Percentiles rank a stretch among this genome's conserved stretches.
These are phyloP conservation scores for Mormoops blainvillei DNA, from an alignment of 2,113 vertebrate species.

Conservation along the genomic window DNA sequence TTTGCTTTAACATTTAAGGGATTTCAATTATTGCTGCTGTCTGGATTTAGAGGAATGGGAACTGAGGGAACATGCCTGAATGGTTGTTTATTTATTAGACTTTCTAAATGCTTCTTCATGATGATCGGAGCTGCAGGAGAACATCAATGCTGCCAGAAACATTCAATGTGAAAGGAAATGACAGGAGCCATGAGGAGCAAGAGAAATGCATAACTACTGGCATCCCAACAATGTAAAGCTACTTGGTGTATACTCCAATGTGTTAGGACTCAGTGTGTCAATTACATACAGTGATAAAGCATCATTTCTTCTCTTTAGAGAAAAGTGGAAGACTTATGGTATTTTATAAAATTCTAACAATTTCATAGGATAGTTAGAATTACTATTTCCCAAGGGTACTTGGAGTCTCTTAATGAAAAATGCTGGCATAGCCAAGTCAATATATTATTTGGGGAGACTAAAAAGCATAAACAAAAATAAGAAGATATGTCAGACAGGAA, in stretches of 20 bases:
- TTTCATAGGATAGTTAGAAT: background rate
- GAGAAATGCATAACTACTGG: background rate
- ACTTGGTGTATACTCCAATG: background rate
- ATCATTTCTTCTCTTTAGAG: background rate
- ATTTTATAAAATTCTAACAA: constrained; percentile 12
- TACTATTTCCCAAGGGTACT: background rate
- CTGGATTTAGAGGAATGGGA: constrained; percentile 18
- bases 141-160: constrained; percentile 1
- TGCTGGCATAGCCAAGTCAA: background rate
- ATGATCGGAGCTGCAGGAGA: background rate
- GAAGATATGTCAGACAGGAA: background rate
- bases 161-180: constrained; percentile 33
- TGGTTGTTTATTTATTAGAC: constrained; percentile 40
- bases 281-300: background rate
- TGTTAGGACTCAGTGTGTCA: background rate
- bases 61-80: constrained; percentile 4
- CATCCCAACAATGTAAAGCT: constrained; percentile 13
- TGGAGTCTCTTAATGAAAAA: background rate
- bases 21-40: constrained; percentile 13
- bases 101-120: constrained; percentile 34
- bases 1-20: background rate
- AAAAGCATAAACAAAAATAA: background rate
- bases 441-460: background rate
- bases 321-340: background rate
- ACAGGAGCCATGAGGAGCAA: background rate